Evolutionary conservation across 2,888 invertebrate genomes (phyloP).

Genomic region (Pterobdella sp.): DNA sequence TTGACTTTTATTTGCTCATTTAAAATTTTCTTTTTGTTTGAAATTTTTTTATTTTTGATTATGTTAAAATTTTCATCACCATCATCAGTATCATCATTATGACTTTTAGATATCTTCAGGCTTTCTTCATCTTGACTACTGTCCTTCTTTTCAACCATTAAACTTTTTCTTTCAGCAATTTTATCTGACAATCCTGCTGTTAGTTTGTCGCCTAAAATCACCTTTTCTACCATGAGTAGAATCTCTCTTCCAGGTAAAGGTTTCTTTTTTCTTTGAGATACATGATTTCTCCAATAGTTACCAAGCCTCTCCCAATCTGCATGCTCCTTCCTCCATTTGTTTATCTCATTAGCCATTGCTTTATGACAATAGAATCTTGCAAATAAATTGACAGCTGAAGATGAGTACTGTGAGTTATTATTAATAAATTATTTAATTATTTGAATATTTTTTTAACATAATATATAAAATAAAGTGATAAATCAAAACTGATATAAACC

Average conservation of each 20-base stretch:
- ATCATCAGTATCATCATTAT: neutral
- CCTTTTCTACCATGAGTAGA: neutral
- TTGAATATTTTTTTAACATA: neutral
- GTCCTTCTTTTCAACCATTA: neutral
- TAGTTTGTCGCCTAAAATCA: neutral
- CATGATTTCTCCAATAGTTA: slow-evolving; percentile 13
- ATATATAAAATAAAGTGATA: neutral
- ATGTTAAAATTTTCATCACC: neutral
- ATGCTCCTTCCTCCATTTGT: slow-evolving; percentile 12
- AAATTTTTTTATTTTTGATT: neutral
- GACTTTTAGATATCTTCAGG: neutral
- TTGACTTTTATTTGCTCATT: neutral
- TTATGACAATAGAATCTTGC: slow-evolving; percentile 7
- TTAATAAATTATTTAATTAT: neutral
- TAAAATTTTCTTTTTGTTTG: neutral
- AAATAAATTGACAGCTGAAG: neutral
- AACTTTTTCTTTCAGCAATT: neutral
- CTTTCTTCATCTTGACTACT: neutral
- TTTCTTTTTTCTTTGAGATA: slow-evolving; percentile 14
- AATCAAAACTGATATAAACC: neutral
- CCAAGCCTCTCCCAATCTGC: slow-evolving; percentile 22
- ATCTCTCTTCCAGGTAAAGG: neutral
- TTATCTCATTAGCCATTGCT: neutral
- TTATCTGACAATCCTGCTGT: too few relatives aligned
- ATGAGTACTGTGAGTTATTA: slow-evolving; percentile 2